Evolutionary conservation across 2,888 invertebrate genomes (phyloP).

Genomic region (Allacma fusca): DNA sequence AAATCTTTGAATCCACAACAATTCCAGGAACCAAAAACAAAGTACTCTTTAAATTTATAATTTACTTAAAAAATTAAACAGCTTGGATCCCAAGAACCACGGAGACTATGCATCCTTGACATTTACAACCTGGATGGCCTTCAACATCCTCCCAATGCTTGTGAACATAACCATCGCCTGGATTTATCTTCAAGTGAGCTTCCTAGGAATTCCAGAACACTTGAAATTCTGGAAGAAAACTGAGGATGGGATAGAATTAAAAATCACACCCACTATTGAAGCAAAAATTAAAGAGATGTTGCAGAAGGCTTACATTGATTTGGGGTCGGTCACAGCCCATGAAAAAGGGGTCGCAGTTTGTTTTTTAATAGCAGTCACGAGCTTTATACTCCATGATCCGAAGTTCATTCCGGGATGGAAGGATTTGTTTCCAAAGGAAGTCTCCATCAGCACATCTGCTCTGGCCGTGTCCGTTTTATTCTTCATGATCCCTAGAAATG

Average conservation of each 20-base stretch:
- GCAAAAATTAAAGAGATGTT: constrained; percentile 49
- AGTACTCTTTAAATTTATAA: not conserved
- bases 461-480: constrained; percentile 83
- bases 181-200: constrained; percentile 55
- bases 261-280: constrained; percentile 46
- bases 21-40: no score
- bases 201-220: constrained; percentile 50
- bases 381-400: constrained; percentile 90
- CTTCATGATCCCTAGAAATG: constrained; percentile 81
- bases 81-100: constrained; percentile 55
- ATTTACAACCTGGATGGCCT: constrained; percentile 59
- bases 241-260: constrained; percentile 1
- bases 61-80: constrained; percentile 12
- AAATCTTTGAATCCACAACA: no score
- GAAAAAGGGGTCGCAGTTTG: constrained; percentile 75
- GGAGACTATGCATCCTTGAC: constrained; percentile 54
- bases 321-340: constrained; percentile 68
- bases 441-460: constrained; percentile 66
- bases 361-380: constrained; percentile 78
- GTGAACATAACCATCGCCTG: constrained; percentile 54
- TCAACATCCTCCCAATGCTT: constrained; percentile 56
- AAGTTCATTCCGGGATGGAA: constrained; percentile 90
- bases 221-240: constrained; percentile 48
- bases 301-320: constrained; percentile 46
- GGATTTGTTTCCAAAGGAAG: constrained; percentile 69